Evolutionary conservation across 2,888 invertebrate genomes (phyloP), one percentile per base, ranked within the genome.

Genomic region (Phytoseiulus persimilis): DNA sequence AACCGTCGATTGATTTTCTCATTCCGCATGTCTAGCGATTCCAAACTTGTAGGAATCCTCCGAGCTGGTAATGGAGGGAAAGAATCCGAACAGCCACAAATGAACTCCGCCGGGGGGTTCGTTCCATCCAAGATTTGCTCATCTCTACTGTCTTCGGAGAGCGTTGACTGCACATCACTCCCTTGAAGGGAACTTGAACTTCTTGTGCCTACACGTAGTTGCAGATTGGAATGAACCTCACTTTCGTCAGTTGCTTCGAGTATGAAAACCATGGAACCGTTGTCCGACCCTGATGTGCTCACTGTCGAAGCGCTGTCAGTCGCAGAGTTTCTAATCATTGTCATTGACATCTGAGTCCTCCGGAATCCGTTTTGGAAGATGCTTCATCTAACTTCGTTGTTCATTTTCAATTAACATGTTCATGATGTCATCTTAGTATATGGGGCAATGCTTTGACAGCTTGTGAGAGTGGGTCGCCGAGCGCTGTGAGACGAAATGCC

Each of bases 291-390:
- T 28, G 65, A 2, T 2, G 65, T 65, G 65, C 65, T 65, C 65
- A 65, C 65, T 6, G 65, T 65, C 28, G 65, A 65, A 2, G 65
- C 65, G 28, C 11, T 65, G 65, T 65, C 65, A 2, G 65, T 23
- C 28, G 65, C 65, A 1, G 65, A 65, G 89, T 39, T 65, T 31
- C 31, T 91, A 31, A 31, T 23, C 31, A 83, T 32, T 46, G 14
- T 65, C 0, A 9, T 39, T 3, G 39, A 39, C 32, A 31, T 83
- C 90, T 32, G 89, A 5, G 9, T 14, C 28, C 65, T 1, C 18
- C 65, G 65, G 18, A 39, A 39, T 39, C 9, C 39, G 9, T 9
- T 39, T 39, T 9, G 9, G 9, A 3, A 9, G 3, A 9, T 9
- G 5, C 39, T 39, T 39, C 39, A 39, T 28, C 18, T 1, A 28